phyloP scores from a whole-genome alignment of 2,888 invertebrate species.

The Macroteleia sp. region DNA sequence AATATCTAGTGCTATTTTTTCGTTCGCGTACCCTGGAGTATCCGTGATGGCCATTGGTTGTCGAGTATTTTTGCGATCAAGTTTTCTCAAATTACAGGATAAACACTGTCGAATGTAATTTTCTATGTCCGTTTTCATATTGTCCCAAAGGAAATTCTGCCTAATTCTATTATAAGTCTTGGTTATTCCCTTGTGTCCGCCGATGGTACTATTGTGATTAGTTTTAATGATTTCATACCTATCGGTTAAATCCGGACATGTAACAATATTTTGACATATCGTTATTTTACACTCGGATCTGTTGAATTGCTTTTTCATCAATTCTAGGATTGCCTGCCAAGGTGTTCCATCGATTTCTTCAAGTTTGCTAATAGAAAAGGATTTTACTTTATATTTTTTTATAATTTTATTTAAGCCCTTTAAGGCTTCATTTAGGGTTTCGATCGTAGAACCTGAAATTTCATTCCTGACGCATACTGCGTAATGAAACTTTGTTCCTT shows the following conservation, averaged over 20 bases:
- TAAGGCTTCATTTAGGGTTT: neutral
- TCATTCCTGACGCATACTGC: neutral
- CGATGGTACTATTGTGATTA: neutral
- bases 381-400: neutral
- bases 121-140: neutral
- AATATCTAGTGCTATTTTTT: neutral
- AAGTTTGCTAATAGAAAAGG: neutral
- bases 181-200: neutral
- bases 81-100: neutral
- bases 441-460: neutral
- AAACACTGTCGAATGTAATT: neutral
- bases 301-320: neutral
- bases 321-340: neutral
- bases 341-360: neutral
- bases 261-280: neutral
- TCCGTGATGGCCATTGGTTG: neutral
- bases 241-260: neutral
- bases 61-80: neutral
- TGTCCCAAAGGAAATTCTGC: neutral
- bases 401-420: neutral
- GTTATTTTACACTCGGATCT: neutral
- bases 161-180: neutral
- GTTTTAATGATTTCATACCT: neutral
- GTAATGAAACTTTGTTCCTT: neutral
- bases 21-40: neutral